Evolutionary conservation across 2,888 invertebrate species (phyloP).

Genomic region (Ophion ellenae): DNA sequence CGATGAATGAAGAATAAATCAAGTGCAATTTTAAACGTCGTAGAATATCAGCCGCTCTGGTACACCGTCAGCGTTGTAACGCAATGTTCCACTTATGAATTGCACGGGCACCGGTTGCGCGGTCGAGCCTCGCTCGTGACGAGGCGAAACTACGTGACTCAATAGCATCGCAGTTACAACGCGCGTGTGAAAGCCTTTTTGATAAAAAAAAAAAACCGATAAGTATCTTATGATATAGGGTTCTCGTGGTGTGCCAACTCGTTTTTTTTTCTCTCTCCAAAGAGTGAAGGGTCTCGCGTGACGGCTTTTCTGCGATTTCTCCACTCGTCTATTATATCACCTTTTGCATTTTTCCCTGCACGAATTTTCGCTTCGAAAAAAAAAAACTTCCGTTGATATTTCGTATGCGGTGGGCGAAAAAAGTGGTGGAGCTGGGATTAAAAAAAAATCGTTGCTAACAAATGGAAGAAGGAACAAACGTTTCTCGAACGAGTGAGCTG

Average conservation of each 20-base stretch:
- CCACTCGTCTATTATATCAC: conserved; percentile 39
- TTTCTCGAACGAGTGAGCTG: conserved; percentile 41
- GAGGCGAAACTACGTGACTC: conserved; percentile 50
- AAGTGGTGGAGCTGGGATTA: conserved; percentile 2
- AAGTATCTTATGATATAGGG: conserved; percentile 46
- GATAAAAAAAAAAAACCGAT: conserved; percentile 55
- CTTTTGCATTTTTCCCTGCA: background rate
- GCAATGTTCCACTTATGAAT: background rate
- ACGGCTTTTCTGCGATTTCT: conserved; percentile 50
- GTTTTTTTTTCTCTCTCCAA: conserved; percentile 12
- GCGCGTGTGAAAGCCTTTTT: conserved; percentile 58
- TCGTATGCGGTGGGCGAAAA: conserved; percentile 36
- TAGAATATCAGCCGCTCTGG: background rate
- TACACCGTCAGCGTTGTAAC: background rate
- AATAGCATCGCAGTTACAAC: conserved; percentile 46
- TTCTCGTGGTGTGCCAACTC: conserved; percentile 3
- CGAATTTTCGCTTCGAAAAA: conserved; percentile 16
- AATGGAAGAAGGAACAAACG: conserved; percentile 1
- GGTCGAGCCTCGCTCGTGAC: conserved; percentile 16
- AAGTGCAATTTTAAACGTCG: background rate
- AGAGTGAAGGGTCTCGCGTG: conserved; percentile 56
- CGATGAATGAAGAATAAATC: no score
- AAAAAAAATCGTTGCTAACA: conserved; percentile 17
- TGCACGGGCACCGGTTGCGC: background rate
- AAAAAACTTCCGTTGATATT: conserved; percentile 8